phyloP scores from a whole-genome alignment of 2,797 vertebrate genomes.

The Gambelia wislizenii region DNA sequence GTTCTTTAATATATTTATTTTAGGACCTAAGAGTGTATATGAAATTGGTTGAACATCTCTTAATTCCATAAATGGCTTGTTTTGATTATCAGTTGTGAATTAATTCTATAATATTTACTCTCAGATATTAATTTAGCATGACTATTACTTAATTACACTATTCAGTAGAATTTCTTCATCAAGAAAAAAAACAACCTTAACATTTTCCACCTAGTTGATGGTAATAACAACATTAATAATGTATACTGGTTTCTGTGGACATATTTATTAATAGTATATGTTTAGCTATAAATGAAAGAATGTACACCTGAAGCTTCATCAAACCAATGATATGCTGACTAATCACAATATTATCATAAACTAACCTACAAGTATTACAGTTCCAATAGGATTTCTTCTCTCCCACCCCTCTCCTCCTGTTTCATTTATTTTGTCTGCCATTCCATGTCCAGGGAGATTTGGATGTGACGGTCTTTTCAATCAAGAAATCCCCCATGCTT shows the following conservation, averaged over 20 bases:
- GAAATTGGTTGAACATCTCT: neutral
- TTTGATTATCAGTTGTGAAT: conserved; percentile 15
- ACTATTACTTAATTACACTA: neutral
- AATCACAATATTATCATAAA: conserved; percentile 2
- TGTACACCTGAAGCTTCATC: neutral
- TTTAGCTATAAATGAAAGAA: conserved; percentile 2
- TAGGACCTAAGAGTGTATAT: neutral
- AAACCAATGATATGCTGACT: neutral
- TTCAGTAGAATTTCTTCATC: neutral
- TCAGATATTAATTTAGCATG: neutral
- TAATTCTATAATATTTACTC: conserved; percentile 12
- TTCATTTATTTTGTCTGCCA: neutral
- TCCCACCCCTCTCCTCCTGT: neutral
- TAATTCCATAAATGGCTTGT: neutral
- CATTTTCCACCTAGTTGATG: neutral
- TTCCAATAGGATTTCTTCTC: neutral
- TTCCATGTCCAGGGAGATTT: neutral
- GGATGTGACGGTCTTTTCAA: neutral
- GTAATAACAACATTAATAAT: conserved; percentile 8
- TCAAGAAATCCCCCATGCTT: neutral
- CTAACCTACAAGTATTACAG: neutral
- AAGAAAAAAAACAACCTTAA: neutral
- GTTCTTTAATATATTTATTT: neutral
- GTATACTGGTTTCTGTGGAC: neutral
- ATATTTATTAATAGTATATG: conserved; percentile 11